Evolutionary conservation across 1,140 invertebrate genomes (phyloP), one percentile per base, ranked within the genome.

Genomic region (Drosophila sproati): DNA sequence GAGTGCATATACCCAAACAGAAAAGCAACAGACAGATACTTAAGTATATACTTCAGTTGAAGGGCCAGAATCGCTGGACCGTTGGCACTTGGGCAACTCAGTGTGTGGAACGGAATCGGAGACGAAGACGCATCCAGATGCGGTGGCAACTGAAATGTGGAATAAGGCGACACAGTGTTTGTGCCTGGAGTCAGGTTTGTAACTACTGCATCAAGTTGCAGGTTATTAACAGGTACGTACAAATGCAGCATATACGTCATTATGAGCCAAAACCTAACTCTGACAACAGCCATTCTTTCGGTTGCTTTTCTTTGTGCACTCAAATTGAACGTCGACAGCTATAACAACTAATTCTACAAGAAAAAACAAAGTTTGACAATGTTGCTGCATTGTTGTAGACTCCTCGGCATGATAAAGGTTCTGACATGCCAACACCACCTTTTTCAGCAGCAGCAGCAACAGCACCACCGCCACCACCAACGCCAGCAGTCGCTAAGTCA

Each of bases 251-350:
- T 12, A 31, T 57, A 66, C 54, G 51, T 55, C 62, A 61, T 56
- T 47, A 64, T 37, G 48, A 8, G 10, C 62, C 59, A 43, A 57
- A 43, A 4, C 56, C 28, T 3, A 57, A 51, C 20, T 45, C 56
- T 72, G 41, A 20, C 56, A 39, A 60, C 57, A 48, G 57, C 57
- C 57, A 47, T 50, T 47, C 43, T 43, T 43, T 43, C 39, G n/a
- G 28, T 64, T 83, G 79, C 83, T 87, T 87, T 88, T 88, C 80
- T 83, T 83, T 88, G 85, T 89, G 85, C 83, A 88, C 66, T 88
- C 80, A 67, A 74, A 75, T 75, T 59, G 83, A 88, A 88, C 83
- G 83, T 73, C 80, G 77, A 89, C 83, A 88, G 56, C 12, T 12
- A 54, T 4, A 60, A 7, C 20, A 48, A 31, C 37, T 51, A 61